Percentiles rank a stretch among this genome's conserved stretches.
phyloP scores from a whole-genome alignment of 2,797 vertebrate genomes.

The Hippoglossus hippoglossus region DNA sequence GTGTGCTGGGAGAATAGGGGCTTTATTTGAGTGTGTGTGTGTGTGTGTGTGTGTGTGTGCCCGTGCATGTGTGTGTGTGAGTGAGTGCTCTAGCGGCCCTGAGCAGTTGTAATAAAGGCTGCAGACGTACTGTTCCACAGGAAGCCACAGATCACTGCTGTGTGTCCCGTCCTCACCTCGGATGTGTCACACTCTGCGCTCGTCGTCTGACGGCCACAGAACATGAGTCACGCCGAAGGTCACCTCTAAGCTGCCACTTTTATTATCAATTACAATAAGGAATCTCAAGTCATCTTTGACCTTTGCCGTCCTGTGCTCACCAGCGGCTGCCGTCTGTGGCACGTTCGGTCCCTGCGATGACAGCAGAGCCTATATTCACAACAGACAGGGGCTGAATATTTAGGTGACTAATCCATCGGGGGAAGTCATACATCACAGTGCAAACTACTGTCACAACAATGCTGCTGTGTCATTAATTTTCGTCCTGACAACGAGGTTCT shows the following conservation, averaged over 20 bases:
- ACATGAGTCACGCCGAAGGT: conserved; percentile 14
- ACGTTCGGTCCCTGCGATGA: not conserved
- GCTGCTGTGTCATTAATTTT: not conserved
- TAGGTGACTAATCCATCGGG: not conserved
- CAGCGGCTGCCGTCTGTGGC: not conserved
- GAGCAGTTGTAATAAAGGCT: conserved; percentile 10
- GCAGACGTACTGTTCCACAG: conserved; percentile 55
- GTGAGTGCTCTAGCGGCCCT: not conserved
- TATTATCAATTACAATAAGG: not conserved
- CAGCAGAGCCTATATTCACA: not conserved
- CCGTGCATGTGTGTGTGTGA: not conserved
- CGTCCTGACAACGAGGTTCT: not conserved
- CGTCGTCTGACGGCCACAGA: conserved; percentile 8
- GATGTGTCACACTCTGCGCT: not conserved
- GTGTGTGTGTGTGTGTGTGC: not conserved
- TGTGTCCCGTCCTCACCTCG: conserved; percentile 47
- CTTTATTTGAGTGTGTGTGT: not conserved
- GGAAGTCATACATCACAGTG: not conserved
- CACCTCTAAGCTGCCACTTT: not conserved
- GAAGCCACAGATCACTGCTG: conserved; percentile 52
- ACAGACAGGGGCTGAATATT: not conserved
- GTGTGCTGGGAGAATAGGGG: too few species aligned
- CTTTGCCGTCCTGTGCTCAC: not conserved
- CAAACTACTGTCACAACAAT: not conserved
- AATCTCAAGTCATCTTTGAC: not conserved